These are phyloP conservation scores for Whitmania pigra DNA, from an alignment of 1,140 invertebrate genomes.

Conservation along the genomic window DNA sequence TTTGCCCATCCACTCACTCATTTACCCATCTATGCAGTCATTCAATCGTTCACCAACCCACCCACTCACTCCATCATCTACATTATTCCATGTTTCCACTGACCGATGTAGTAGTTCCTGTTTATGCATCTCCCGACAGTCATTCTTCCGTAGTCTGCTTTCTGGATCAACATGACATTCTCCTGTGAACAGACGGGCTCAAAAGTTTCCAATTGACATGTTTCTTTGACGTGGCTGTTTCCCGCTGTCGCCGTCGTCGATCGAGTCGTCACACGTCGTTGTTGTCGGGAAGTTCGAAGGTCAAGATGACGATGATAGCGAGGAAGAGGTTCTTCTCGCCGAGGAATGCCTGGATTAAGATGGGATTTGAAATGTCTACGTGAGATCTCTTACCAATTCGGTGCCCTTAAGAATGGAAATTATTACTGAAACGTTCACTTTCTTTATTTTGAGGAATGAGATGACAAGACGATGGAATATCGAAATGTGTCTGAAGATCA, in stretches of 20 bases:
- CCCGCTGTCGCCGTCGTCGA: neutral
- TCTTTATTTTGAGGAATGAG: too few relatives aligned
- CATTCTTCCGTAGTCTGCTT: slow-evolving; percentile 6
- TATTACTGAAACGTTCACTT: too few relatives aligned
- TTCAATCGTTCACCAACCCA: too few relatives aligned
- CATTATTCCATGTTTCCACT: neutral
- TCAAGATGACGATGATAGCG: neutral
- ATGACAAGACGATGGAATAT: too few relatives aligned
- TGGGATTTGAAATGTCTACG: neutral
- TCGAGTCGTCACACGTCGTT: neutral
- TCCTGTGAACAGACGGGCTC: neutral
- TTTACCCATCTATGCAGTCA: too few relatives aligned
- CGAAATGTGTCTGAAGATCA: too few relatives aligned
- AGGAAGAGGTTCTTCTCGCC: neutral
- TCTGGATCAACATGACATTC: neutral
- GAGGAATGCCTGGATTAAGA: neutral
- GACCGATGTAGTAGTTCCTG: slow-evolving; percentile 11
- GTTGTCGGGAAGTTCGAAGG: neutral
- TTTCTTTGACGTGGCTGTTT: neutral
- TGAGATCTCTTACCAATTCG: neutral
- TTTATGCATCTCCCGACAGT: slow-evolving; percentile 5
- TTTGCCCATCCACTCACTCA: neutral
- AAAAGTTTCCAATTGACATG: neutral
- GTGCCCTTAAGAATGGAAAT: too few relatives aligned
- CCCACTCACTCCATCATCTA: too few relatives aligned